Evolutionary conservation across 2,888 invertebrate genomes (phyloP).

Genomic region (Lepidonotus clava): DNA sequence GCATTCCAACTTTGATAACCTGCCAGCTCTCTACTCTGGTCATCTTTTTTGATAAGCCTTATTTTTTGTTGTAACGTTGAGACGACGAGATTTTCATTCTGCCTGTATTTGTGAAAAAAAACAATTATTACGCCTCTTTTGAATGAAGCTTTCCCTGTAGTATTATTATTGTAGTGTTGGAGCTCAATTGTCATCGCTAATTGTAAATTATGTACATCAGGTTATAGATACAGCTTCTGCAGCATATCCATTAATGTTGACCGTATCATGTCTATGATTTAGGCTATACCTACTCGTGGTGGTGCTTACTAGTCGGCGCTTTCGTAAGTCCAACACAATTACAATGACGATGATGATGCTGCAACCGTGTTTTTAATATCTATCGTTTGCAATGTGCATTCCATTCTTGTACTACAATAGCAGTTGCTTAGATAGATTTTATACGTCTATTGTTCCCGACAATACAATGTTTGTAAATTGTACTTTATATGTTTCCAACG

Average conservation of each 20-base stretch:
- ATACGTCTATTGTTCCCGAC: constrained; percentile 27
- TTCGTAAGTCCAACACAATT: neutral
- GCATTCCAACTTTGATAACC: constrained; percentile 17
- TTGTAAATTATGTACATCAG: neutral
- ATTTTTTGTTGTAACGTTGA: constrained; percentile 7
- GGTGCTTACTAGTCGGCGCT: constrained; percentile 7
- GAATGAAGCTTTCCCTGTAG: no score
- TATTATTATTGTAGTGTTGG: no score
- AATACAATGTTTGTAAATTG: constrained; percentile 20
- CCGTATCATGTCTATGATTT: neutral
- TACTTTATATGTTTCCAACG: constrained; percentile 30
- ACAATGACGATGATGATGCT: neutral
- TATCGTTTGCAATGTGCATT: constrained; percentile 39
- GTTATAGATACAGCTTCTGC: neutral
- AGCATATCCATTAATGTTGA: neutral
- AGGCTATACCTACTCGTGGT: neutral
- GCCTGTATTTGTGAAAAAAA: neutral
- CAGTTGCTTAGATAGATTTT: constrained; percentile 43
- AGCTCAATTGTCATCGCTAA: neutral
- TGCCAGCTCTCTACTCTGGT: constrained; percentile 28
- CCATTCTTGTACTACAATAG: constrained; percentile 29
- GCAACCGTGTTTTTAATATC: neutral
- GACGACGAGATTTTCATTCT: neutral
- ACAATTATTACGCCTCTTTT: no score
- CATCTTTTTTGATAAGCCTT: neutral